phyloP scores from a whole-genome alignment of 2,113 vertebrate genomes.

The Planiliza haematocheilus region DNA sequence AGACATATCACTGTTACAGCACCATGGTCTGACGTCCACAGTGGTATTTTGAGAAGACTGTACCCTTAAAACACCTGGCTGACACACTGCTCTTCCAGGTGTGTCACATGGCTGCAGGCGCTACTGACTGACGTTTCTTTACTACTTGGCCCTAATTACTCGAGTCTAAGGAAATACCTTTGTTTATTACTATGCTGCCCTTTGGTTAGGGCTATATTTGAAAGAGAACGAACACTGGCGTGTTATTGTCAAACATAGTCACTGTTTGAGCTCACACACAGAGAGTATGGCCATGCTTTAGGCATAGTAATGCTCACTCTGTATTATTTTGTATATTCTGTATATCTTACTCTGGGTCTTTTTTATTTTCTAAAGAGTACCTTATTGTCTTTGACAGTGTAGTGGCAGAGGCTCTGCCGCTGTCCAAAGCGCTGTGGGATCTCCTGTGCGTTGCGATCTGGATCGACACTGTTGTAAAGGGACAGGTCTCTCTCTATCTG shows the following conservation, averaged over 20 bases:
- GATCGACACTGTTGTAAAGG: conserved; percentile 86
- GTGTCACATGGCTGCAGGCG: conserved; percentile 40
- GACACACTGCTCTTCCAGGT: conserved; percentile 13
- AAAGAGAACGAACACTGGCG: background rate
- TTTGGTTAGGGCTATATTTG: background rate
- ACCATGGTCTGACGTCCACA: conserved; percentile 4
- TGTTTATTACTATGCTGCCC: background rate
- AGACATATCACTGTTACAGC: conserved; percentile 23
- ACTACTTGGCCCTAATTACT: conserved; percentile 6
- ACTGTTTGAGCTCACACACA: background rate
- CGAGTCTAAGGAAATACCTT: background rate
- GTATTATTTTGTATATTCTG: too few species aligned
- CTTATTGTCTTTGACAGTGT: conserved; percentile 96
- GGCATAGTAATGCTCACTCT: too few species aligned
- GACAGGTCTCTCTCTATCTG: conserved; percentile 92
- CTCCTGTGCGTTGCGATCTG: conserved; percentile 90
- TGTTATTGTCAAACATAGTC: background rate
- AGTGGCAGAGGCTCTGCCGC: conserved; percentile 97
- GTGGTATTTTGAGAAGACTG: conserved; percentile 29
- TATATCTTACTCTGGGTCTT: too few species aligned
- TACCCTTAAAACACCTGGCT: conserved; percentile 20
- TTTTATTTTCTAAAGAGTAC: conserved; percentile 63
- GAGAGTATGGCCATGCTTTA: too few species aligned
- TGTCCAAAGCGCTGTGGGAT: conserved; percentile 93
- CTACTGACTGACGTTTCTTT: background rate